Conservation (phyloP, 2,797 vertebrate species). For the Typhlichthys eigenmanni region DNA sequence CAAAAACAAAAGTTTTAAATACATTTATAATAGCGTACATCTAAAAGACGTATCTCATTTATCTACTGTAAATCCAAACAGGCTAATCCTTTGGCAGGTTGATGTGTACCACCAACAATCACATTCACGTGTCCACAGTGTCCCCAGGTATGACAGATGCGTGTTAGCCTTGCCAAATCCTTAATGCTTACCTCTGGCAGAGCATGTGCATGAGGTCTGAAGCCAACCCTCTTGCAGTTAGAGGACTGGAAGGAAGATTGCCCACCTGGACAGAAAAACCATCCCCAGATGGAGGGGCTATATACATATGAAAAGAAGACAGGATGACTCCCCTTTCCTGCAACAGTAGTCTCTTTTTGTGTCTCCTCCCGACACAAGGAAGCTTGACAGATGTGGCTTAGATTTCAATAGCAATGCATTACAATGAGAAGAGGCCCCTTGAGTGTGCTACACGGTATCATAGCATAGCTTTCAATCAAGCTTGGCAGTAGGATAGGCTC, state of each 20-base stretch:
- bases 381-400: constrained; percentile 2
- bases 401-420: constrained; percentile 4
- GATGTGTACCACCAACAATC: too few species aligned
- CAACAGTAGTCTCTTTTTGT: constrained; percentile 25
- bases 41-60: too few species aligned
- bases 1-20: too few species aligned
- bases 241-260: constrained; percentile 33
- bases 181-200: constrained; percentile 44
- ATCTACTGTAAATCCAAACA: too few species aligned
- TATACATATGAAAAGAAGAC: constrained; percentile 25
- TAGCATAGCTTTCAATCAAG: too few species aligned
- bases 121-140: too few species aligned
- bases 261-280: constrained; percentile 53
- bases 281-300: constrained; percentile 48
- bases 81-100: too few species aligned
- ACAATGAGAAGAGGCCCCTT: background rate
- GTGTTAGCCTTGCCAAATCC: constrained; percentile 49
- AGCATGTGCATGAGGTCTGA: constrained; percentile 18
- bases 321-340: constrained; percentile 13
- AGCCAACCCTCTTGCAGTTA: constrained; percentile 58
- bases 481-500: too few species aligned
- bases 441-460: too few species aligned
- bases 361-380: constrained; percentile 26
- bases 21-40: too few species aligned
- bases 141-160: constrained; percentile 41